Conservation (phyloP, 1,140 invertebrate species). For the Rhynchophorus ferrugineus region DNA sequence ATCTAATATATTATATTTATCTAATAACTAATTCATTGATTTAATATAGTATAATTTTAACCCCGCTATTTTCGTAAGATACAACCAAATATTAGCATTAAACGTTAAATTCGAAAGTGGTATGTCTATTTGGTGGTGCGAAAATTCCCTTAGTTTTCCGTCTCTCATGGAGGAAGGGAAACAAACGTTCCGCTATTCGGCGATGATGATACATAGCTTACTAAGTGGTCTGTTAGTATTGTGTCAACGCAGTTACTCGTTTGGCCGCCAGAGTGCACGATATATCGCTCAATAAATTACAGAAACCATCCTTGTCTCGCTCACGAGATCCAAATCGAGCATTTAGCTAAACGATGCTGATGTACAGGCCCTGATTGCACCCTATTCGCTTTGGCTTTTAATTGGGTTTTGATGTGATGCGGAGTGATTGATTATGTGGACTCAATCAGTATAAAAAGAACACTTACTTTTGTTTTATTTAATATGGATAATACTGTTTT, state of each 20-base stretch:
- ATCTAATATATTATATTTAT: too few relatives aligned
- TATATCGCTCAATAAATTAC: slow-evolving; percentile 42
- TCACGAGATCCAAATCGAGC: slow-evolving; percentile 17
- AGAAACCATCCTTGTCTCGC: slow-evolving; percentile 31
- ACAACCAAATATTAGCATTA: too few relatives aligned
- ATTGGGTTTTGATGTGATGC: background rate
- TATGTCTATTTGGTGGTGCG: too few relatives aligned
- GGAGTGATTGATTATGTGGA: background rate
- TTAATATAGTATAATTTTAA: too few relatives aligned
- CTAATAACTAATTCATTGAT: too few relatives aligned
- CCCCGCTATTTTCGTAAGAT: too few relatives aligned
- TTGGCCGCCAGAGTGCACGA: slow-evolving; percentile 38
- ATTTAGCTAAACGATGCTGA: slow-evolving; percentile 7
- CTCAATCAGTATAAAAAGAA: background rate
- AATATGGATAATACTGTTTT: too few relatives aligned
- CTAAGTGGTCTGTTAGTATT: slow-evolving; percentile 39
- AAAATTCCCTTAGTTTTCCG: slow-evolving; percentile 1
- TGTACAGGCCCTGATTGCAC: background rate
- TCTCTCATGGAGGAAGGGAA: slow-evolving; percentile 2
- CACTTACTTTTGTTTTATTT: too few relatives aligned
- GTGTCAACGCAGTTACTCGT: slow-evolving; percentile 39
- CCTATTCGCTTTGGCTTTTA: background rate
- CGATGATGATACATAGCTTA: slow-evolving; percentile 29
- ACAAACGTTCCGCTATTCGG: slow-evolving; percentile 25
- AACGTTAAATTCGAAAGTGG: too few relatives aligned